Base-by-base conservation (phyloP, 2,888 invertebrate species). In the Anaspis maculata region DNA sequence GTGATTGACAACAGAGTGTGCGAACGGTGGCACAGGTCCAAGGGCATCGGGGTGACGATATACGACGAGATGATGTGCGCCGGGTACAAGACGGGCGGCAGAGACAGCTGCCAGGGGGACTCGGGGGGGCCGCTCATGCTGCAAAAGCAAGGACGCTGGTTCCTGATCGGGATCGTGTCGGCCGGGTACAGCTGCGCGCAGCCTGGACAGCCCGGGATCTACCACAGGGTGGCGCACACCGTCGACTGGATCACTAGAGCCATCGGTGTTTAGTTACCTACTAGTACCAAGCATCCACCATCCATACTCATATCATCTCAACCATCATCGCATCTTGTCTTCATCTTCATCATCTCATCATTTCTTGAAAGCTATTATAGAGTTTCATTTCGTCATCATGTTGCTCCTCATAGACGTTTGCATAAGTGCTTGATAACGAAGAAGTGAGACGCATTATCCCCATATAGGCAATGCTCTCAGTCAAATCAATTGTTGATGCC, bases 61-160 rank as follows among this genome's bases (percentile, higher is more conserved):
- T 90, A 91, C 64, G 90, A 90, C 25, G 92, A 92, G 66, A 92
- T 92, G 92, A 78, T 92, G 64, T 92, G 92, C 60, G 91, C 92
- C 0, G 92, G 92, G 2, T 90, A 92, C 62, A 77, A 88, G 30
- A 83, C 81, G 14, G 91, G 91, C 0, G 89, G 90, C 15, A 80
- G 85, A 52, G 87, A 87, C 64, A 79, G 79, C 45, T 67, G 66
- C 41, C 74, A 87, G 70, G 87, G 87, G 1, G 87, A 88, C 66
- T 84, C 83, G 25, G 91, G 91, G 0, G 92, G 92, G 0, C 91
- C 91, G 0, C 65, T 92, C 31, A 92, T 91, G 90, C 67, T 91
- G 43, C 90, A 91, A 59, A 77, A 82, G 49, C 75, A 82, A 4
- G 88, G 88, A 1, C 71, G 90, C 25, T 92, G 91, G 91, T 90